Evolutionary conservation across 2,888 invertebrate genomes (phyloP).

Genomic region (Campoplex capitator): DNA sequence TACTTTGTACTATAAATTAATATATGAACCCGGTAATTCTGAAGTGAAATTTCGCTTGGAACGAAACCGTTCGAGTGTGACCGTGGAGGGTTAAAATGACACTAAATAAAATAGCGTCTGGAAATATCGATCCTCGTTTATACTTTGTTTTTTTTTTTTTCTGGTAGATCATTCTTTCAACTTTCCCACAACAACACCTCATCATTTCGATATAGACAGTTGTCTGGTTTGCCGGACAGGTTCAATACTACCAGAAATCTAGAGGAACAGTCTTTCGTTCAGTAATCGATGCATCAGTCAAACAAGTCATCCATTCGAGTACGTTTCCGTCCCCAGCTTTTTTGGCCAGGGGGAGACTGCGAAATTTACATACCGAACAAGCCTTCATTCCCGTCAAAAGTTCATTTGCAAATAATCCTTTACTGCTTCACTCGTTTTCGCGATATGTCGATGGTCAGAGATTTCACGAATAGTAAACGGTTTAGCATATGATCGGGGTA

Average conservation of each 20-base stretch:
- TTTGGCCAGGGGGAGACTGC: not conserved
- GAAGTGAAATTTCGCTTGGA: too few relatives aligned
- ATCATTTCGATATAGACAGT: too few relatives aligned
- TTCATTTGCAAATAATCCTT: not conserved
- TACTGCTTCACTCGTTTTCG: not conserved
- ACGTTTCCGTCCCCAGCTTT: not conserved
- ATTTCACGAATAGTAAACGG: not conserved
- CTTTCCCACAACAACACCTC: too few relatives aligned
- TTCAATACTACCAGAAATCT: not conserved
- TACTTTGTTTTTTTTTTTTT: not conserved
- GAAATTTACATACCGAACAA: not conserved
- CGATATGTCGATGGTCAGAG: not conserved
- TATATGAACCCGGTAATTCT: too few relatives aligned
- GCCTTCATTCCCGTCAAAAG: not conserved
- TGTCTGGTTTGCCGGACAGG: not conserved
- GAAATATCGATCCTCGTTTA: too few relatives aligned
- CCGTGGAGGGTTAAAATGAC: too few relatives aligned
- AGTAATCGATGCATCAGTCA: not conserved
- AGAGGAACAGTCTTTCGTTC: not conserved
- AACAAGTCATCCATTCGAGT: not conserved
- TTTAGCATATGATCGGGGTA: too few relatives aligned
- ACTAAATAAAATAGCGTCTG: too few relatives aligned
- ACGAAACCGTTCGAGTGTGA: too few relatives aligned
- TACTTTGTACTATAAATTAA: too few relatives aligned
- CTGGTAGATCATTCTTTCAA: too few relatives aligned